A percentile compares a stretch with the other conserved stretches of the same genome.
Evolutionary conservation across 2,797 vertebrate genomes (phyloP).

Genomic region (Thalassophryne amazonica): DNA sequence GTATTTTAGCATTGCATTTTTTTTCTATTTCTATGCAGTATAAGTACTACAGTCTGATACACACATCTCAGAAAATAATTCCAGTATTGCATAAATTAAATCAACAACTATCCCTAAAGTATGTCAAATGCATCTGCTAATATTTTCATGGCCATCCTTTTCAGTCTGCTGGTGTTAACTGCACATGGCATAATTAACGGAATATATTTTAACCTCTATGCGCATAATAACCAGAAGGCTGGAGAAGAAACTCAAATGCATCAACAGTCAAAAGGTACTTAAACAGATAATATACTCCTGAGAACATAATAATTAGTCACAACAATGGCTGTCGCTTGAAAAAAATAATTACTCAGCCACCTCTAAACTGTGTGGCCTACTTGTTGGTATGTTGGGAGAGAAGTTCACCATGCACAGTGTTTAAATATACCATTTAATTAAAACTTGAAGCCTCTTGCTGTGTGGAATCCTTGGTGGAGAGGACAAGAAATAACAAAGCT

Average conservation of each 20-base stretch:
- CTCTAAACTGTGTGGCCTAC: constrained; percentile 68
- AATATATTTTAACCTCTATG: too few species aligned
- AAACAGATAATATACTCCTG: constrained; percentile 38
- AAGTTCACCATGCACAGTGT: constrained; percentile 48
- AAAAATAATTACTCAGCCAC: constrained; percentile 71
- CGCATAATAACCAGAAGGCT: neutral
- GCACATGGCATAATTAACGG: too few species aligned
- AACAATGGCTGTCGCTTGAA: constrained; percentile 61
- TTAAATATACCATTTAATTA: constrained; percentile 74
- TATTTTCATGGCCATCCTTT: too few species aligned
- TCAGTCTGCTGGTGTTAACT: too few species aligned
- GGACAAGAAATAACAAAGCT: constrained; percentile 35
- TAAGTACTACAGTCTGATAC: too few species aligned
- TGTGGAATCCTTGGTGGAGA: constrained; percentile 40
- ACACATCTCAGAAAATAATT: too few species aligned
- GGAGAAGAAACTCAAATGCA: neutral
- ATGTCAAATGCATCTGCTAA: too few species aligned
- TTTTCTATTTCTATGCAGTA: too few species aligned
- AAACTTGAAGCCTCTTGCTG: constrained; percentile 57
- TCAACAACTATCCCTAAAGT: too few species aligned
- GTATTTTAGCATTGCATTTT: too few species aligned
- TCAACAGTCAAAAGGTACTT: constrained; percentile 15
- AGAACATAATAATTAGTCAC: constrained; percentile 52
- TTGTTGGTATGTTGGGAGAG: constrained; percentile 63
- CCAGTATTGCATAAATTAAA: too few species aligned